phyloP scores from a whole-genome alignment of 1,140 invertebrate genomes.

The Bombus fervidus region DNA sequence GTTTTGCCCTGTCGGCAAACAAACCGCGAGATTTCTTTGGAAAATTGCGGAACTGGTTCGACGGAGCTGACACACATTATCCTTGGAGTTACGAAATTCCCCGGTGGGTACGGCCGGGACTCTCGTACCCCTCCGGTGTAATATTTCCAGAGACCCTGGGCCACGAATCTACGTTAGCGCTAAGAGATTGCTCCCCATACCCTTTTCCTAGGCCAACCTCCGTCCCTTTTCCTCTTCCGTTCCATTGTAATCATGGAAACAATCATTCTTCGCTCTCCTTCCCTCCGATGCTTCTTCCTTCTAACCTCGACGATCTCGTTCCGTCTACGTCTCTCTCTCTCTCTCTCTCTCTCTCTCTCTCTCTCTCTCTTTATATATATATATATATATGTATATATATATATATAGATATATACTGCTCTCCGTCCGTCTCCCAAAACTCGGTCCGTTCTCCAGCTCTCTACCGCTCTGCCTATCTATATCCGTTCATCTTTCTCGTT shows the following conservation, averaged over 20 bases:
- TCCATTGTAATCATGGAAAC: constrained; percentile 82
- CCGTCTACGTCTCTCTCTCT: constrained; percentile 14
- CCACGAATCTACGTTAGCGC: constrained; percentile 79
- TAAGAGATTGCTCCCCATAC: constrained; percentile 80
- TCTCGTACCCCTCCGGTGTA: constrained; percentile 69
- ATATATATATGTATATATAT: too few species aligned
- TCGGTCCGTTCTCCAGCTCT: neutral
- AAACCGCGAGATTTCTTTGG: constrained; percentile 52
- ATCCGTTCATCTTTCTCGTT: constrained; percentile 58
- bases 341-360: constrained; percentile 16
- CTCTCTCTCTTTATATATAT: too few species aligned
- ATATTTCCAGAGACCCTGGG: constrained; percentile 79
- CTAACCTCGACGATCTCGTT: constrained; percentile 48
- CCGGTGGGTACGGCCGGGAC: constrained; percentile 46
- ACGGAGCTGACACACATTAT: constrained; percentile 68
- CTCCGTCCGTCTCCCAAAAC: constrained; percentile 25
- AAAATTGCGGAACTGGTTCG: constrained; percentile 49
- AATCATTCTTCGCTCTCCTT: constrained; percentile 79
- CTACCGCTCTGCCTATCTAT: constrained; percentile 30
- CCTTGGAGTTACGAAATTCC: constrained; percentile 66
- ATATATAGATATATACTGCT: neutral
- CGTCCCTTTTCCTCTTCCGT: constrained; percentile 72
- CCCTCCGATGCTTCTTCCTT: constrained; percentile 51
- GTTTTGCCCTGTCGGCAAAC: neutral
- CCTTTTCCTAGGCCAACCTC: constrained; percentile 52